Percentiles rank a stretch among this genome's conserved stretches.
Evolutionary conservation across 2,888 invertebrate species (phyloP).

Genomic region (Bombylius major): DNA sequence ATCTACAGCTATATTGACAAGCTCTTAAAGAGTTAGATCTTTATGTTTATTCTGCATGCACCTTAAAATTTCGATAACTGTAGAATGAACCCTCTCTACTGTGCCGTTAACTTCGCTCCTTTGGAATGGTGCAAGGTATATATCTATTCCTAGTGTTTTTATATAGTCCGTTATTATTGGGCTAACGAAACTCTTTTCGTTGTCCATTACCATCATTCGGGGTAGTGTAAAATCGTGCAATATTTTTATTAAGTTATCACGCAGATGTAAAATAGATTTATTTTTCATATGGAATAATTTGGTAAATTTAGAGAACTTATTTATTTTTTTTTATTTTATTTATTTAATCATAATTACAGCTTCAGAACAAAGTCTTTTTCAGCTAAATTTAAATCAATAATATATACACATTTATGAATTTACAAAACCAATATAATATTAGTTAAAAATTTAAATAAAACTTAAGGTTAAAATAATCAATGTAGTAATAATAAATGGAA

Average conservation of each 20-base stretch:
- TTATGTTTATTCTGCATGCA: neutral
- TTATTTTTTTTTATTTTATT: too few species aligned
- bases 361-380: too few species aligned
- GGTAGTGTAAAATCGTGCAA: neutral
- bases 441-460: too few species aligned
- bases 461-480: too few species aligned
- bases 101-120: conserved; percentile 5
- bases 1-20: neutral
- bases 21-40: neutral
- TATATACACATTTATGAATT: too few species aligned
- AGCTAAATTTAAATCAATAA: too few species aligned
- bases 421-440: too few species aligned
- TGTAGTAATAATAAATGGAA: too few species aligned
- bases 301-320: neutral
- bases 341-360: too few species aligned
- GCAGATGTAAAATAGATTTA: neutral
- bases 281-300: conserved; percentile 1
- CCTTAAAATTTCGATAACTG: conserved; percentile 5
- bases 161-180: conserved; percentile 1
- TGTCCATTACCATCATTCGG: neutral
- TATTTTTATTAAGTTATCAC: conserved; percentile 1
- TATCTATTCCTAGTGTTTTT: conserved; percentile 1
- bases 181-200: conserved; percentile 2
- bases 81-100: conserved; percentile 6
- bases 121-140: neutral